Conservation (phyloP, 2,113 vertebrate genomes). For the Callionymus lyra region DNA sequence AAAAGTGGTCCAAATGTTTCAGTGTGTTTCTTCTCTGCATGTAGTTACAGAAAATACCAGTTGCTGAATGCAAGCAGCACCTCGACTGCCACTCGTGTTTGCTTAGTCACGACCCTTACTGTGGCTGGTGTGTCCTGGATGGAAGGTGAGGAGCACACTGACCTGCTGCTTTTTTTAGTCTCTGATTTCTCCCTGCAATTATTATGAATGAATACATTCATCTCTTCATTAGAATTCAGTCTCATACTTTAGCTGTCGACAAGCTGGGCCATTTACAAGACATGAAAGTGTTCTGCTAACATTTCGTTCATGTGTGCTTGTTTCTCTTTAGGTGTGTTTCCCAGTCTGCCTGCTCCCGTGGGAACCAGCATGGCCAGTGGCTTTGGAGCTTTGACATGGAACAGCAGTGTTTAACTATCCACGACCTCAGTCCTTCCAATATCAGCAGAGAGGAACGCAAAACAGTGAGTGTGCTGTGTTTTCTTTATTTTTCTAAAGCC, state of each 20-base stretch:
- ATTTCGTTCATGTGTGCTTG: too few relatives aligned
- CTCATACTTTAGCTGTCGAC: too few relatives aligned
- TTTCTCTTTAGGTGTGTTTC: slow-evolving; percentile 71
- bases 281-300: too few relatives aligned
- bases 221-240: too few relatives aligned
- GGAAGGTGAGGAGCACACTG: slow-evolving; percentile 72
- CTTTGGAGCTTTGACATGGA: slow-evolving; percentile 91
- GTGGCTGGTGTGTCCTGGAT: slow-evolving; percentile 94
- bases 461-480: slow-evolving; percentile 55
- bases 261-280: too few relatives aligned
- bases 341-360: slow-evolving; percentile 72
- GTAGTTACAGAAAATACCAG: slow-evolving; percentile 84
- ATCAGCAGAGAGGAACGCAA: slow-evolving; percentile 83
- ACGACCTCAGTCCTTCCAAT: slow-evolving; percentile 78
- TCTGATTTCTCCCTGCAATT: too few relatives aligned
- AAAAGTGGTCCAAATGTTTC: slow-evolving; percentile 22
- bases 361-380: slow-evolving; percentile 74
- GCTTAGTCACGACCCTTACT: slow-evolving; percentile 83
- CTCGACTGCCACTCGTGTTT: slow-evolving; percentile 83
- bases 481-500: background rate
- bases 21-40: slow-evolving; percentile 20
- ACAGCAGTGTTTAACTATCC: slow-evolving; percentile 74
- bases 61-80: slow-evolving; percentile 81
- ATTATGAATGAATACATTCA: too few relatives aligned
- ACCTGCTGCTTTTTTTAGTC: too few relatives aligned